Percentiles rank a stretch among this genome's conserved stretches.
Conservation (phyloP, 2,797 vertebrate species). For the Helostoma temminkii region DNA sequence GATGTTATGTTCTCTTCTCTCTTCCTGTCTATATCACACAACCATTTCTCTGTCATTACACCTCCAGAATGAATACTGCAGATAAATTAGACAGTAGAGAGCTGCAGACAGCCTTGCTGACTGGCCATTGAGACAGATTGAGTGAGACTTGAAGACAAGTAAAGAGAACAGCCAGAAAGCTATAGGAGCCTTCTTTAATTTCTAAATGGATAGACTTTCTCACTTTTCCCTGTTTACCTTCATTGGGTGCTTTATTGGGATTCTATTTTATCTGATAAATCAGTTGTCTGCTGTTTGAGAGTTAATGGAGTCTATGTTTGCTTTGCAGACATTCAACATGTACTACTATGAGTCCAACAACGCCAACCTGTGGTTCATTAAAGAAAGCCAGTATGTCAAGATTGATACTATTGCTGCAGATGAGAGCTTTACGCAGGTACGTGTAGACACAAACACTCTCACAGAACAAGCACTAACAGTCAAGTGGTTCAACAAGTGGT, state of each 20-base stretch:
- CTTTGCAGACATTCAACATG: constrained; percentile 88
- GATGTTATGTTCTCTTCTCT: constrained; percentile 48
- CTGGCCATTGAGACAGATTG: constrained; percentile 52
- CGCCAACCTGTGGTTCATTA: constrained; percentile 87
- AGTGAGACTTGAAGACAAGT: constrained; percentile 45
- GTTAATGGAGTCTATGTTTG: constrained; percentile 32
- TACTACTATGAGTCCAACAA: constrained; percentile 89
- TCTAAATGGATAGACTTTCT: constrained; percentile 35
- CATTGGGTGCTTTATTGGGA: not conserved
- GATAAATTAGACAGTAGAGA: constrained; percentile 40
- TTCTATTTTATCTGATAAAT: constrained; percentile 14
- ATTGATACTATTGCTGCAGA: constrained; percentile 90
- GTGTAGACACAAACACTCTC: not conserved
- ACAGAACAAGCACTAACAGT: not conserved
- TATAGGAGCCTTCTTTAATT: constrained; percentile 40
- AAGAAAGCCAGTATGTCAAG: constrained; percentile 88
- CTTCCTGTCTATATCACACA: constrained; percentile 39
- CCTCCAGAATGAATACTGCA: constrained; percentile 54
- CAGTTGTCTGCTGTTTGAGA: not conserved
- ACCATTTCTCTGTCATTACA: constrained; percentile 51
- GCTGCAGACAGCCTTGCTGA: constrained; percentile 40
- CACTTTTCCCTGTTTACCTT: constrained; percentile 9
- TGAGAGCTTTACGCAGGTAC: constrained; percentile 90
- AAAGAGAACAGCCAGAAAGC: constrained; percentile 29
- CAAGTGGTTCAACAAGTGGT: too few relatives aligned